A percentile compares a stretch with the other conserved stretches of the same genome.
Conservation (phyloP, 2,888 invertebrate species). For the Fissipunctia ypsillon region DNA sequence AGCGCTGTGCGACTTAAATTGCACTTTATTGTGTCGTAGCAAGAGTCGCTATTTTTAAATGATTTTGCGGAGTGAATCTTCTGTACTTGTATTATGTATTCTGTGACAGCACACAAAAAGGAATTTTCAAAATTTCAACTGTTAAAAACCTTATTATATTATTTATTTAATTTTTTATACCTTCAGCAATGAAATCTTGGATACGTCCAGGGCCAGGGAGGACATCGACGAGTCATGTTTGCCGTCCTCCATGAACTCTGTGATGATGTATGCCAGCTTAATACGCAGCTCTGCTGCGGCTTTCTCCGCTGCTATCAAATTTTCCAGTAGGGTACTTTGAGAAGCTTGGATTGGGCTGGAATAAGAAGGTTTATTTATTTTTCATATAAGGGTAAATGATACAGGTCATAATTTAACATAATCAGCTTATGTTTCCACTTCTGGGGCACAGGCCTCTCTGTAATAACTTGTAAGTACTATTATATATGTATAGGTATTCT, state of each 20-base stretch:
- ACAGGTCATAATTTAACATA: background rate
- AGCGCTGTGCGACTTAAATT: no score
- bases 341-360: slow-evolving; percentile 82
- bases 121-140: no score
- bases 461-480: no score
- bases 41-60: no score
- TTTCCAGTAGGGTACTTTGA: slow-evolving; percentile 75
- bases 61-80: no score
- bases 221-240: slow-evolving; percentile 81
- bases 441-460: background rate
- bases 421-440: background rate
- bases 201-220: slow-evolving; percentile 84
- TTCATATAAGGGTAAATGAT: background rate
- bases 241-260: slow-evolving; percentile 76
- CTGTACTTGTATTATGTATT: no score
- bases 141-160: background rate
- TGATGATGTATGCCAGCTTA: slow-evolving; percentile 76
- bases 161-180: slow-evolving; percentile 64
- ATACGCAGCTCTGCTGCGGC: slow-evolving; percentile 77
- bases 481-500: no score
- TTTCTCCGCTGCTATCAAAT: slow-evolving; percentile 79
- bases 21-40: no score
- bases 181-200: slow-evolving; percentile 86
- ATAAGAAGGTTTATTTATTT: background rate
- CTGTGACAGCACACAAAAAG: no score